A percentile compares a stretch with the other conserved stretches of the same genome.
phyloP scores from a whole-genome alignment of 2,888 invertebrate species.

The Philereme transversata region DNA sequence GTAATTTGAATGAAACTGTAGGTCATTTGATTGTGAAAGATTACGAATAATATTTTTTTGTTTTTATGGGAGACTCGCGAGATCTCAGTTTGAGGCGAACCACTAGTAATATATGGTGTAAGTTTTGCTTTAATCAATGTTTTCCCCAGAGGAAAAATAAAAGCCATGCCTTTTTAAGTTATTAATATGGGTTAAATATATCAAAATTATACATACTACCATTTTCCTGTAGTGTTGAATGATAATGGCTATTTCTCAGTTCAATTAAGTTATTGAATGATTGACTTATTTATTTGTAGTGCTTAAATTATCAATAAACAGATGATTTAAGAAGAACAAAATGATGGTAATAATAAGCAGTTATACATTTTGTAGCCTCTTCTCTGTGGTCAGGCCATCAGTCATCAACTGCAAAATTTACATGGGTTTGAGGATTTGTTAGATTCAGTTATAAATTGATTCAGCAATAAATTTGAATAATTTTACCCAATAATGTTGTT shows the following conservation, averaged over 20 bases:
- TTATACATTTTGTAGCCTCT: slow-evolving; percentile 3
- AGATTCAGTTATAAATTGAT: no score
- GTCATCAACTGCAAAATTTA: slow-evolving; percentile 6
- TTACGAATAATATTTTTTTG: no score
- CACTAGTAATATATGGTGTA: no score
- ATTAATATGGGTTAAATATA: neutral
- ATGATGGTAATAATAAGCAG: slow-evolving; percentile 6
- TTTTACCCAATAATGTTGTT: no score
- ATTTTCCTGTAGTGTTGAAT: slow-evolving; percentile 1
- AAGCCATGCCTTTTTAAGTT: slow-evolving; percentile 4
- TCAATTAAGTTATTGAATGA: slow-evolving; percentile 1
- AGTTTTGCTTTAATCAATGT: neutral
- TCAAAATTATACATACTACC: neutral
- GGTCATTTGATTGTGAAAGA: no score
- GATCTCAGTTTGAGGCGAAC: no score
- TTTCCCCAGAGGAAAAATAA: neutral
- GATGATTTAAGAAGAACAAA: slow-evolving; percentile 11
- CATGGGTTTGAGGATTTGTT: neutral
- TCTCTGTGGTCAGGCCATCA: slow-evolving; percentile 9
- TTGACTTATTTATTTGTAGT: slow-evolving; percentile 7
- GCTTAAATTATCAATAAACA: slow-evolving; percentile 3
- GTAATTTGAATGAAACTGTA: no score
- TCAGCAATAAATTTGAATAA: no score
- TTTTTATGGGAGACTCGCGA: no score
- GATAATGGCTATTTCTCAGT: neutral